Conservation (phyloP, 2,113 vertebrate species). For the Mus spicilegus region DNA sequence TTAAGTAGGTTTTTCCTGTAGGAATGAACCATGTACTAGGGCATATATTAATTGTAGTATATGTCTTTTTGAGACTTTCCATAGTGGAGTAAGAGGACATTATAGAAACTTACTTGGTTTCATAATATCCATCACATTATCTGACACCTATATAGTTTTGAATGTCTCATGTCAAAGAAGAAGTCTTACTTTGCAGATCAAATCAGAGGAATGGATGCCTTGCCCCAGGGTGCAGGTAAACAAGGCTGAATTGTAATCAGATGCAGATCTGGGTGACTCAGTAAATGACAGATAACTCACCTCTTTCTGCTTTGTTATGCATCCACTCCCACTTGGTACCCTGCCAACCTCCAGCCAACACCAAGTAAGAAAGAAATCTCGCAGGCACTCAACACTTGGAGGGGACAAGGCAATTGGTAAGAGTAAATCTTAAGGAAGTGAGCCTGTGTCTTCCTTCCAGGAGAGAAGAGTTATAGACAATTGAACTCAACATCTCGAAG, state of each 20-base stretch:
- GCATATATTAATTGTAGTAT: neutral
- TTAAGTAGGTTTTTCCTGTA: neutral
- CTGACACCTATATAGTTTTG: neutral
- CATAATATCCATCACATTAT: neutral
- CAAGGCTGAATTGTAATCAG: accelerated
- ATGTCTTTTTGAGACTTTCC: too few species aligned
- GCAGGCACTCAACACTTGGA: neutral
- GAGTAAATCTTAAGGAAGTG: neutral
- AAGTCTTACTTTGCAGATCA: neutral
- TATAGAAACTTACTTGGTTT: neutral
- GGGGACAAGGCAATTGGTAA: too few species aligned
- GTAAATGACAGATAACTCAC: neutral
- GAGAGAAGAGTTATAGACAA: neutral
- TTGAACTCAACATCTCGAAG: neutral
- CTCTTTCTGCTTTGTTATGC: neutral
- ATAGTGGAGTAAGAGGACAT: neutral
- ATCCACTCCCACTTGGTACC: too few species aligned
- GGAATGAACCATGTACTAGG: neutral
- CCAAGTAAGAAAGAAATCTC: neutral
- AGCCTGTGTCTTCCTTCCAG: neutral
- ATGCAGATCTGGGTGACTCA: too few species aligned
- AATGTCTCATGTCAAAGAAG: neutral
- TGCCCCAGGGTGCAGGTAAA: neutral
- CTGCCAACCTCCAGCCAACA: neutral
- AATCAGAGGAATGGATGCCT: neutral